These are phyloP conservation scores for Coptodon rendalli DNA, from an alignment of 2,113 vertebrate genomes.

Conservation along the genomic window DNA sequence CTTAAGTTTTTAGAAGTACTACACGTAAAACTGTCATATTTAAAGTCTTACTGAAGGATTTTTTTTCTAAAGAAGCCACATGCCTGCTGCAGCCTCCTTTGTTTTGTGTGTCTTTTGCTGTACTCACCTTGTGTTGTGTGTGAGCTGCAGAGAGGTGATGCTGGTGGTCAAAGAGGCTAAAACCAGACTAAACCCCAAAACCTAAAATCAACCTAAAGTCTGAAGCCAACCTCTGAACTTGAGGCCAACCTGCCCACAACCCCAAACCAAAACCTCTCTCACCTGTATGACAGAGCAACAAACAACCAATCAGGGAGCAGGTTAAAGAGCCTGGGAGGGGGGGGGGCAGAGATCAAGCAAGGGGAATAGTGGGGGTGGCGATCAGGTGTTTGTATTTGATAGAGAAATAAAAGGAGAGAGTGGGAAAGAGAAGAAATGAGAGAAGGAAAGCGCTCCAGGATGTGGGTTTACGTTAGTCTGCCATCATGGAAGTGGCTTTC, in stretches of 20 bases:
- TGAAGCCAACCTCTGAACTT: neutral
- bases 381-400: neutral
- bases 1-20: neutral
- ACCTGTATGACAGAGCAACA: neutral
- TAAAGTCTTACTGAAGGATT: neutral
- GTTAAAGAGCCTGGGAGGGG: neutral
- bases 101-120: neutral
- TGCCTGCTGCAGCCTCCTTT: neutral
- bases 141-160: constrained; percentile 4
- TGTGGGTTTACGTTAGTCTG: constrained; percentile 42
- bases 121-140: constrained; percentile 46
- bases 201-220: constrained; percentile 10
- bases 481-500: constrained; percentile 46
- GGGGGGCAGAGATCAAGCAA: neutral
- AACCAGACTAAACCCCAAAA: constrained; percentile 62
- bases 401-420: neutral
- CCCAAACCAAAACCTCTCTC: constrained; percentile 27
- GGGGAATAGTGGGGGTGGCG: neutral
- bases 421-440: neutral
- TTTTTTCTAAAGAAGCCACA: neutral
- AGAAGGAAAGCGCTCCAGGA: constrained; percentile 41
- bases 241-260: constrained; percentile 38
- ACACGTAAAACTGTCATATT: neutral
- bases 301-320: constrained; percentile 23
- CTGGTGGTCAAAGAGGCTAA: constrained; percentile 49